These are phyloP conservation scores for Andrena fulva DNA, from an alignment of 2,888 invertebrate species.

Conservation along the genomic window DNA sequence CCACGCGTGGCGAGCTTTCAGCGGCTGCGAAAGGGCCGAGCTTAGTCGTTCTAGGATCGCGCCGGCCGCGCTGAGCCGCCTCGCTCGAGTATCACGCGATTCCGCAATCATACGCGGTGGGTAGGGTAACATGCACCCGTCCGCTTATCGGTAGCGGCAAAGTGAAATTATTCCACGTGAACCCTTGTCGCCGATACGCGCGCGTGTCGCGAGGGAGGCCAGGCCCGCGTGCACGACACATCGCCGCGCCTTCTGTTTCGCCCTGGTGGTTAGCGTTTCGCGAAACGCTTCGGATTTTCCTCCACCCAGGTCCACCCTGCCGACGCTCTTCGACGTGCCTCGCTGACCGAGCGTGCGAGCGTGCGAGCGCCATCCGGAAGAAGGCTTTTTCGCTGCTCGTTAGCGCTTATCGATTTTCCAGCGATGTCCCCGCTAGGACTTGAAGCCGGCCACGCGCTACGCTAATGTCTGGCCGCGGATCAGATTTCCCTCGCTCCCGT, in stretches of 20 bases:
- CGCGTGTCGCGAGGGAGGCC: slow-evolving; percentile 29
- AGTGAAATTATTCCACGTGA: slow-evolving; percentile 83
- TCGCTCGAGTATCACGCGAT: slow-evolving; percentile 77
- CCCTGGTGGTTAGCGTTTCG: not conserved
- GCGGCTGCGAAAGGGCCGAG: slow-evolving; percentile 56
- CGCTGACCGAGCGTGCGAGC: slow-evolving; percentile 37
- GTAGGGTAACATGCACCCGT: slow-evolving; percentile 79
- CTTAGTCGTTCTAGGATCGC: slow-evolving; percentile 36
- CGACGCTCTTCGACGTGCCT: not conserved
- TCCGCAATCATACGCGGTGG: slow-evolving; percentile 78
- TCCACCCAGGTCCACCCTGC: not conserved
- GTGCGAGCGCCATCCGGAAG: slow-evolving; percentile 47
- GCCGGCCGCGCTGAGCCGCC: not conserved
- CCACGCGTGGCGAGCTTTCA: slow-evolving; percentile 16
- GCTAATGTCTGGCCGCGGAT: slow-evolving; percentile 38
- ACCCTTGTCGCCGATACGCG: slow-evolving; percentile 73
- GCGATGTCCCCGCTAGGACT: slow-evolving; percentile 20
- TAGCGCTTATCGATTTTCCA: slow-evolving; percentile 54
- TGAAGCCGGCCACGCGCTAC: slow-evolving; percentile 41
- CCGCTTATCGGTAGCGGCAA: slow-evolving; percentile 79
- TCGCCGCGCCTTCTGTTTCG: not conserved
- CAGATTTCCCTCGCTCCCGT: not conserved
- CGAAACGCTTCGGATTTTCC: slow-evolving; percentile 19
- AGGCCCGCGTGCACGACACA: slow-evolving; percentile 11
- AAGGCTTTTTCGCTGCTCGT: slow-evolving; percentile 60